phyloP scores from a whole-genome alignment of 92 coral and sea anemone genomes.

The Micromussa lordhowensis region DNA sequence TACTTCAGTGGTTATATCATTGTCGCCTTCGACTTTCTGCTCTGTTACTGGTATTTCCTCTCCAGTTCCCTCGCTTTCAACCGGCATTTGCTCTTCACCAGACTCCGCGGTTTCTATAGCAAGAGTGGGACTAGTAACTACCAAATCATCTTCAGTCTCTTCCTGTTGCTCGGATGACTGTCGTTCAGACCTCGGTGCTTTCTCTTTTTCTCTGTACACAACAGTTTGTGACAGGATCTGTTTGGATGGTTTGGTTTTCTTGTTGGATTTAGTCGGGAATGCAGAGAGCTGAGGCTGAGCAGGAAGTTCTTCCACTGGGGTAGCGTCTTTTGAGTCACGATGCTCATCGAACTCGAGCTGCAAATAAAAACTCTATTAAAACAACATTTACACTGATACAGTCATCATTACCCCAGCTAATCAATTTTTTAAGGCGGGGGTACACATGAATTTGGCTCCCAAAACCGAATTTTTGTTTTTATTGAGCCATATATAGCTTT shows the following conservation, averaged over 20 bases:
- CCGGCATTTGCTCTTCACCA: slow-evolving; percentile 11
- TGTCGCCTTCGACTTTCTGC: background rate
- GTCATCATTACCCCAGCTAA: background rate
- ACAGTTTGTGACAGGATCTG: slow-evolving; percentile 68
- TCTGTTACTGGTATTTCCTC: background rate
- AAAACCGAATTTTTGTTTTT: too few relatives aligned
- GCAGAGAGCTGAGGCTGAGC: slow-evolving; percentile 15
- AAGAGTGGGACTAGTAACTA: slow-evolving; percentile 13
- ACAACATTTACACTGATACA: background rate
- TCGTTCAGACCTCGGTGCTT: background rate
- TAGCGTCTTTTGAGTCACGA: background rate
- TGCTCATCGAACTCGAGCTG: background rate
- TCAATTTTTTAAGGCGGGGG: background rate
- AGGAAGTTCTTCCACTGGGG: background rate
- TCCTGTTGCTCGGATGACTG: slow-evolving; percentile 3
- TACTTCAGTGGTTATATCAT: background rate
- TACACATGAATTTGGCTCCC: too few relatives aligned
- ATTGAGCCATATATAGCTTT: too few relatives aligned
- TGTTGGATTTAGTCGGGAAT: slow-evolving; percentile 30
- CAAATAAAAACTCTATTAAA: background rate
- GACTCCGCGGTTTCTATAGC: slow-evolving; percentile 16
- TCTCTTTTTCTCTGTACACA: slow-evolving; percentile 39
- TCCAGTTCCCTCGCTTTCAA: slow-evolving; percentile 1
- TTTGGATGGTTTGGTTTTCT: slow-evolving; percentile 59
- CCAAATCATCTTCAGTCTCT: background rate